Evolutionary conservation across 64 coral and sea anemone genomes (phyloP).

Genomic region (Actinia equina): DNA sequence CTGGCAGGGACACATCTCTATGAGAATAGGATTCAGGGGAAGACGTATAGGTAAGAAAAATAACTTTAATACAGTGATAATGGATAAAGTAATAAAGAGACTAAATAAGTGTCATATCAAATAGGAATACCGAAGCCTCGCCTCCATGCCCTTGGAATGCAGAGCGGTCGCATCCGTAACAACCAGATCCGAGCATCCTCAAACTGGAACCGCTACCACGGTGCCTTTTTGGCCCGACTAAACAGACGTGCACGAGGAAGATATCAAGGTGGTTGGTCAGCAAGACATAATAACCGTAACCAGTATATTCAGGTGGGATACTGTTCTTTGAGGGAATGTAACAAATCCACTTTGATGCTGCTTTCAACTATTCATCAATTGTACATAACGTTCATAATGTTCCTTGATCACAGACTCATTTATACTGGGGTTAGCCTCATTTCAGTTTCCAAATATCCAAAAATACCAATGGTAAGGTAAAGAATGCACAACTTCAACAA

Average conservation of each 20-base stretch:
- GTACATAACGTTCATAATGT: too few species aligned
- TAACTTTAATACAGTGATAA: not conserved
- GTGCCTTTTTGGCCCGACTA: slow-evolving; percentile 46
- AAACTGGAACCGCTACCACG: slow-evolving; percentile 66
- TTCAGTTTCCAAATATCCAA: too few species aligned
- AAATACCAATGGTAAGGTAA: too few species aligned
- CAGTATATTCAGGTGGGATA: slow-evolving; percentile 67
- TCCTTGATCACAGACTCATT: too few species aligned
- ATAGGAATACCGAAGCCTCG: too few species aligned
- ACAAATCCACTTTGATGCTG: too few species aligned
- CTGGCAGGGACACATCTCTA: slow-evolving; percentile 54
- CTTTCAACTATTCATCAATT: too few species aligned
- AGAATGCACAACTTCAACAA: too few species aligned
- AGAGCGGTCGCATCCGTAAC: slow-evolving; percentile 52
- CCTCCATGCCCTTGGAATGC: slow-evolving; percentile 53
- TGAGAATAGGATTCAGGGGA: slow-evolving; percentile 46
- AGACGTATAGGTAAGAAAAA: not conserved
- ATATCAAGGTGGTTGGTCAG: slow-evolving; percentile 29
- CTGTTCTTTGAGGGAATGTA: too few species aligned
- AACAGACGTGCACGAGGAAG: not conserved
- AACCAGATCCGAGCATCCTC: slow-evolving; percentile 35
- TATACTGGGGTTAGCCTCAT: too few species aligned
- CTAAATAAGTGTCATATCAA: not conserved
- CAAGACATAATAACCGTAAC: slow-evolving; percentile 43
- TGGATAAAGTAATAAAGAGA: not conserved